Conservation (phyloP, 35 echinoderm and acorn worm genomes). For the Acanthaster planci region DNA sequence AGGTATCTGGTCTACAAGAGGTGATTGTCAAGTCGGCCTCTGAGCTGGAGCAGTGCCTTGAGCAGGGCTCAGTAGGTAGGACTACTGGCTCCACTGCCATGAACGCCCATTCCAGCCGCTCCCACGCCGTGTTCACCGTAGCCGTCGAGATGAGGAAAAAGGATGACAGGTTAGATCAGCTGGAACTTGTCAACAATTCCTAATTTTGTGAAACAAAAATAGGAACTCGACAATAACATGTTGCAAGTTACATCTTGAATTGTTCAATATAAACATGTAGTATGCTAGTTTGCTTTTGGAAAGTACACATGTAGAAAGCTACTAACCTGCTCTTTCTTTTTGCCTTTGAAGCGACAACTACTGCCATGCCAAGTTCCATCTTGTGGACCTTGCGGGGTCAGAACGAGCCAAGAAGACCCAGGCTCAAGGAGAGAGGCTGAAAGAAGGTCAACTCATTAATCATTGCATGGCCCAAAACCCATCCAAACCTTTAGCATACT, state of each 20-base stretch:
- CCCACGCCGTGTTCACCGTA: constrained; percentile 90
- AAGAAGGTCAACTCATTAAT: constrained; percentile 60
- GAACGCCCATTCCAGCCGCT: constrained; percentile 85
- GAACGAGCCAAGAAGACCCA: constrained; percentile 88
- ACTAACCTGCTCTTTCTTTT: neutral
- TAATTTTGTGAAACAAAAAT: neutral
- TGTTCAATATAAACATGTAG: too few relatives aligned
- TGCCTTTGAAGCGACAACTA: constrained; percentile 41
- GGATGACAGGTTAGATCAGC: constrained; percentile 61
- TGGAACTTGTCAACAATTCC: neutral
- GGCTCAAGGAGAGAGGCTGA: constrained; percentile 87
- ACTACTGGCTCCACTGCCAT: constrained; percentile 88
- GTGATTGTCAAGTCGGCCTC: constrained; percentile 45
- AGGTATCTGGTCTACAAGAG: constrained; percentile 73
- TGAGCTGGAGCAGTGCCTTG: constrained; percentile 68
- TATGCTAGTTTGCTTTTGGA: too few relatives aligned
- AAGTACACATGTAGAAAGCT: neutral
- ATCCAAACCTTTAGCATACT: too few relatives aligned
- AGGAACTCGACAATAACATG: too few relatives aligned
- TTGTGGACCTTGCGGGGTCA: constrained; percentile 96
- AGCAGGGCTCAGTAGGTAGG: constrained; percentile 76
- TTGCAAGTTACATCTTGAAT: too few relatives aligned
- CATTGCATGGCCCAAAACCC: too few relatives aligned
- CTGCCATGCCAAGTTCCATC: constrained; percentile 92
- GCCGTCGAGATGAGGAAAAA: constrained; percentile 66